Base-by-base conservation (phyloP, 2,113 vertebrate genomes). In the Cettia cetti region DNA sequence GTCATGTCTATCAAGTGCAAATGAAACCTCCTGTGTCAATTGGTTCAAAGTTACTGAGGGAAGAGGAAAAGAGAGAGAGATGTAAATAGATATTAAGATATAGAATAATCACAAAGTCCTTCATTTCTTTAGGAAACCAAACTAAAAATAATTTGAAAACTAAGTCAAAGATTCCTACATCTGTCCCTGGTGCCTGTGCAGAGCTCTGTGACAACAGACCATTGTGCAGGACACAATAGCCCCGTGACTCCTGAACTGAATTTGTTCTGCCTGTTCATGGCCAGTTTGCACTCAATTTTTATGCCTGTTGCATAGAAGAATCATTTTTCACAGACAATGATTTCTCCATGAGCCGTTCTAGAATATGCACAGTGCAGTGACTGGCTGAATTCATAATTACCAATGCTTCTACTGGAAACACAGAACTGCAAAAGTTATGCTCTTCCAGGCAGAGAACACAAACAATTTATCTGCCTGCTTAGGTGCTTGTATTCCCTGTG, bases 231-330 rank as follows among this genome's bases (percentile, higher is more conserved):
- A 70, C 66, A 91, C 50, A 91, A 72, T 44, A 90, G 71, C 45
- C 68, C 78, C 70, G 39, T 88, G 78, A 93, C 59, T 94, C 59
- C 59, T 0, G 33, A 87, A 96, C 66, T 95, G 66, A 95, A 92
- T 96, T 97, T 94, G 95, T 95, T 95, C 79, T 94, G 82, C 82
- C 50, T 93, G 63, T 91, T 96, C 87, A 94, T 85, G 87, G 87
- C 75, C 90, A 93, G 84, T 95, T 95, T 95, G 59, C 7, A 2
- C 47, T 95, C 91, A 96, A 87, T 95, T 95, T 95, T 92, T 87
- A 90, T 94, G 94, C 74, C 84, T 88, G 75, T 94, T 91, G 89
- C 91, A 86, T 75, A 76, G 79, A 76, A 61, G 90, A 92, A 95
- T 70, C 59, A 66, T 95, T 95, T 95, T 86, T 92, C 91, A 91